Conservation (phyloP, 2,113 vertebrate genomes). For the Chrysochloris asiatica region DNA sequence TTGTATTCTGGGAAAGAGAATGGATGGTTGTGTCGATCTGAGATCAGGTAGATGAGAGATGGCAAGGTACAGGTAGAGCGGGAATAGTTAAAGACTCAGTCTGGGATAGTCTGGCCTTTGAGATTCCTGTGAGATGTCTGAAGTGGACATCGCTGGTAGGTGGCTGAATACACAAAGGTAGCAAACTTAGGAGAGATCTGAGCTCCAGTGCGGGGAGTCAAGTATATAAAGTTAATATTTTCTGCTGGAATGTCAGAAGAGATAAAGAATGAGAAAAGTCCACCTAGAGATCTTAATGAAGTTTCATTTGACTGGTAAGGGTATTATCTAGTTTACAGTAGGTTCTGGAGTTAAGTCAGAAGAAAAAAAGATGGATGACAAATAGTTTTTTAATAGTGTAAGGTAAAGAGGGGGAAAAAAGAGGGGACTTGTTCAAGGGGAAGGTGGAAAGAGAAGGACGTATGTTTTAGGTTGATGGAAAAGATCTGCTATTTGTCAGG, state of each 20-base stretch:
- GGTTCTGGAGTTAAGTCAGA: constrained; percentile 3
- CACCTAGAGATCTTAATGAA: background rate
- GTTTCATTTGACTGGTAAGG: background rate
- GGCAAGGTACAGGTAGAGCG: rapidly evolving
- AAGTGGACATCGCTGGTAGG: background rate
- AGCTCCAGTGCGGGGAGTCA: background rate
- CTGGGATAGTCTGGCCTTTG: background rate
- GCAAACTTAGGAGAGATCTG: background rate
- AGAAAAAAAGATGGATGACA: background rate
- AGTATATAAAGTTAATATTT: background rate
- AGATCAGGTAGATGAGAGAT: background rate
- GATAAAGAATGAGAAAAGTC: background rate
- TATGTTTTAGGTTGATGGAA: background rate
- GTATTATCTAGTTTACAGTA: background rate
- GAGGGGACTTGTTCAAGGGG: background rate
- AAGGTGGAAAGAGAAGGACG: background rate
- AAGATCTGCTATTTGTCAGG: background rate
- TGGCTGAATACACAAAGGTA: background rate
- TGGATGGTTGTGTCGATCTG: background rate
- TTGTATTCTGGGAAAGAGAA: background rate
- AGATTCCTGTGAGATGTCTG: background rate
- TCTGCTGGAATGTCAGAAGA: background rate
- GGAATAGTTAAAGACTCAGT: background rate
- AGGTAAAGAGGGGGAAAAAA: background rate
- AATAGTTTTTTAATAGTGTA: background rate